Percentiles rank a stretch among this genome's conserved stretches.
phyloP scores from a whole-genome alignment of 2,888 invertebrate genomes.

The Pseudococcus jackbeardsleyi region DNA sequence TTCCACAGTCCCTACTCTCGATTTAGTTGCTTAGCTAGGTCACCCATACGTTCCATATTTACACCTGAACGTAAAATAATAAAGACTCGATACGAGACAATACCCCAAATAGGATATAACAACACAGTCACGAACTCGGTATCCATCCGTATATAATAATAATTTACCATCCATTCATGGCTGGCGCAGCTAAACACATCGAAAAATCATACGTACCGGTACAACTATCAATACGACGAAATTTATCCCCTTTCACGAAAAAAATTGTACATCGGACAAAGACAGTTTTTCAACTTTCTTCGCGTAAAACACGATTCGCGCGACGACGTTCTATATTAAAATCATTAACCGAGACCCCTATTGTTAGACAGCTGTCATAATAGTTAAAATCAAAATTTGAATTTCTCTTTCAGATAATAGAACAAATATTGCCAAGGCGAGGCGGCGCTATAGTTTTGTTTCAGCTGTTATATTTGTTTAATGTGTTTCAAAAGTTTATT shows the following conservation, averaged over 20 bases:
- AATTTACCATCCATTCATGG: neutral
- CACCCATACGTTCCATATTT: slow-evolving; percentile 39
- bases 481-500: slow-evolving; percentile 48
- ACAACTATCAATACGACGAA: neutral
- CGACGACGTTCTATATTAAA: slow-evolving; percentile 23
- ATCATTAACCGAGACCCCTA: slow-evolving; percentile 39
- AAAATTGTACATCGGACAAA: neutral
- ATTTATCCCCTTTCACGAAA: neutral
- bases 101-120: slow-evolving; percentile 7
- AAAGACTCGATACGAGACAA: neutral
- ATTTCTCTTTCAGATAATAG: slow-evolving; percentile 51
- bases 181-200: neutral
- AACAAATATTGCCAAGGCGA: neutral
- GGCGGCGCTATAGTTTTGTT: slow-evolving; percentile 1
- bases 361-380: slow-evolving; percentile 55
- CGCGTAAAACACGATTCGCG: neutral
- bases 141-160: neutral
- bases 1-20: neutral
- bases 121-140: slow-evolving; percentile 3
- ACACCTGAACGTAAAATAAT: slow-evolving; percentile 11
- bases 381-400: slow-evolving; percentile 49
- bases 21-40: slow-evolving; percentile 16
- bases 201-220: neutral
- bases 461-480: slow-evolving; percentile 48
- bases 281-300: slow-evolving; percentile 4